phyloP scores from a whole-genome alignment of 2,888 invertebrate species.

The Apamea monoglypha region DNA sequence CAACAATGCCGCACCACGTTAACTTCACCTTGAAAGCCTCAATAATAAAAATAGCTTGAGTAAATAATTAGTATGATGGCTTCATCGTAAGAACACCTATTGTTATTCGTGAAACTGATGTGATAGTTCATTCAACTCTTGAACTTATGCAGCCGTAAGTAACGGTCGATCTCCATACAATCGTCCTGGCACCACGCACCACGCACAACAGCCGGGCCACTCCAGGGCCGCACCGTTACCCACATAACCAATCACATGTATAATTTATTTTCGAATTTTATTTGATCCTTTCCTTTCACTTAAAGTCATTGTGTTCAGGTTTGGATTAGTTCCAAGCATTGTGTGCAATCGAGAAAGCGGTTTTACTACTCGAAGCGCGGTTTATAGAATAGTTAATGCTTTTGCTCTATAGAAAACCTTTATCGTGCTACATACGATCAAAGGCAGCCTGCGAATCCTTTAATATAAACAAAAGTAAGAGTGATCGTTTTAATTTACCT shows the following conservation, averaged over 20 bases:
- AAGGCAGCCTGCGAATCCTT: not conserved
- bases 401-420: constrained; percentile 16
- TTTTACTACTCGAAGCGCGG: constrained; percentile 42
- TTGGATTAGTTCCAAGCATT: constrained; percentile 72
- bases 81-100: constrained; percentile 28
- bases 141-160: constrained; percentile 66
- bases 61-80: constrained; percentile 20
- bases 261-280: constrained; percentile 62
- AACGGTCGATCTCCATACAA: constrained; percentile 72
- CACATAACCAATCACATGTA: constrained; percentile 53
- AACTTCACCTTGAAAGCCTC: constrained; percentile 37
- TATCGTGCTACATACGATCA: constrained; percentile 4
- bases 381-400: constrained; percentile 45
- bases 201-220: constrained; percentile 26
- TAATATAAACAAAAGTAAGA: constrained; percentile 70
- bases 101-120: constrained; percentile 56
- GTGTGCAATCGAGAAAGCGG: constrained; percentile 66
- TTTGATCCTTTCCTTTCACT: constrained; percentile 66
- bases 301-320: constrained; percentile 60
- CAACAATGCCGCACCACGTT: constrained; percentile 1
- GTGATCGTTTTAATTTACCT: constrained; percentile 68
- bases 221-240: constrained; percentile 70
- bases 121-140: constrained; percentile 76
- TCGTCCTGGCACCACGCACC: constrained; percentile 66
- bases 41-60: constrained; percentile 11